Evolutionary conservation across 2,888 invertebrate genomes (phyloP).

Genomic region (Endotricha flammealis): DNA sequence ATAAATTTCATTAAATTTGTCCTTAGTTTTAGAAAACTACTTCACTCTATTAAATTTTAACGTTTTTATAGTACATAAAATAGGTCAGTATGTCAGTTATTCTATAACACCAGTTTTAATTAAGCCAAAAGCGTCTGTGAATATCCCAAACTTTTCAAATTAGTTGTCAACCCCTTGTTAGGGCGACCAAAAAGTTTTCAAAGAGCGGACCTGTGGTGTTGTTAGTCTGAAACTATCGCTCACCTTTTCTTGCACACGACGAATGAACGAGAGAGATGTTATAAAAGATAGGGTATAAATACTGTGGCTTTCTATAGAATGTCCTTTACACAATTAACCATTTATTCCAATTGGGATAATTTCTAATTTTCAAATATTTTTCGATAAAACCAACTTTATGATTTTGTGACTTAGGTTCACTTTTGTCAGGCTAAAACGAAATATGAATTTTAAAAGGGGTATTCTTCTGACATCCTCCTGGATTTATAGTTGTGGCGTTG

Average conservation of each 20-base stretch:
- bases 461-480: conserved; percentile 4
- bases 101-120: conserved; percentile 18
- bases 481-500: neutral
- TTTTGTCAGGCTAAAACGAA: neutral
- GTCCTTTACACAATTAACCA: conserved; percentile 6
- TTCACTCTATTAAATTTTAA: no score
- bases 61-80: no score
- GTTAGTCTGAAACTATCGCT: conserved; percentile 2
- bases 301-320: neutral
- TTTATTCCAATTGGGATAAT: conserved; percentile 11
- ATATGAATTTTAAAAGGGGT: conserved; percentile 1
- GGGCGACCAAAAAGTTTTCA: conserved; percentile 19
- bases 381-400: no score
- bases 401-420: neutral
- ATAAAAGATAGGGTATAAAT: neutral
- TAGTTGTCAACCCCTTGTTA: conserved; percentile 20
- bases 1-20: no score
- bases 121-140: conserved; percentile 15
- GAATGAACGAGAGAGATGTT: conserved; percentile 1
- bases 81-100: neutral
- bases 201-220: conserved; percentile 10
- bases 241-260: neutral
- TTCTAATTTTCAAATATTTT: conserved; percentile 7
- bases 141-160: conserved; percentile 22
- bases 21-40: no score